These are phyloP conservation scores for Labeo catla DNA, from an alignment of 2,113 vertebrate genomes.

Conservation along the genomic window DNA sequence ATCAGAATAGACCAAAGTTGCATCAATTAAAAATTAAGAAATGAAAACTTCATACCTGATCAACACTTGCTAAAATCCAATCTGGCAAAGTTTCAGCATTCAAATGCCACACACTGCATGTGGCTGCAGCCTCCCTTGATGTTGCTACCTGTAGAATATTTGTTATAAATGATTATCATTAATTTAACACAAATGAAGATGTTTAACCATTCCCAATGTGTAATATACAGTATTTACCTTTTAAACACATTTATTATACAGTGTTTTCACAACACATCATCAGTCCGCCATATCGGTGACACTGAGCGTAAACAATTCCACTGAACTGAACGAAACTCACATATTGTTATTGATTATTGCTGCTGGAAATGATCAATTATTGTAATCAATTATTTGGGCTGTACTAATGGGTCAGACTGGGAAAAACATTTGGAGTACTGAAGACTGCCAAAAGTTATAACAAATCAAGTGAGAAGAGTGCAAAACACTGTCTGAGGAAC, in stretches of 20 bases:
- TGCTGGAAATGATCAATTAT: too few relatives aligned
- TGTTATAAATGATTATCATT: background rate
- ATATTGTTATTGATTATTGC: too few relatives aligned
- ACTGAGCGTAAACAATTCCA: too few relatives aligned
- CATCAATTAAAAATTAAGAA: background rate
- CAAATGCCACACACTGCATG: conserved; percentile 82
- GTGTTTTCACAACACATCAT: too few relatives aligned
- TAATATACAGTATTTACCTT: background rate
- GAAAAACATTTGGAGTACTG: too few relatives aligned
- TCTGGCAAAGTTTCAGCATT: conserved; percentile 81
- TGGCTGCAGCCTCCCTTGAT: conserved; percentile 58
- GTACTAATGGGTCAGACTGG: too few relatives aligned
- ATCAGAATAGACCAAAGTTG: background rate
- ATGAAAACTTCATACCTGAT: conserved; percentile 73
- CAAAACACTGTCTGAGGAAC: too few relatives aligned
- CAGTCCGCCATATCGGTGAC: too few relatives aligned
- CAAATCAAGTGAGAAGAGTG: too few relatives aligned
- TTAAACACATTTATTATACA: background rate
- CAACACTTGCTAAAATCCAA: conserved; percentile 79
- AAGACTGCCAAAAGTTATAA: too few relatives aligned
- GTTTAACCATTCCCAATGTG: background rate
- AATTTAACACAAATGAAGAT: background rate
- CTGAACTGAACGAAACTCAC: too few relatives aligned
- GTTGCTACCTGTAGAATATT: conserved; percentile 21
- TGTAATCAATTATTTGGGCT: too few relatives aligned